phyloP scores from a whole-genome alignment of 1,140 invertebrate species.

The Trinorchestia longiramus region DNA sequence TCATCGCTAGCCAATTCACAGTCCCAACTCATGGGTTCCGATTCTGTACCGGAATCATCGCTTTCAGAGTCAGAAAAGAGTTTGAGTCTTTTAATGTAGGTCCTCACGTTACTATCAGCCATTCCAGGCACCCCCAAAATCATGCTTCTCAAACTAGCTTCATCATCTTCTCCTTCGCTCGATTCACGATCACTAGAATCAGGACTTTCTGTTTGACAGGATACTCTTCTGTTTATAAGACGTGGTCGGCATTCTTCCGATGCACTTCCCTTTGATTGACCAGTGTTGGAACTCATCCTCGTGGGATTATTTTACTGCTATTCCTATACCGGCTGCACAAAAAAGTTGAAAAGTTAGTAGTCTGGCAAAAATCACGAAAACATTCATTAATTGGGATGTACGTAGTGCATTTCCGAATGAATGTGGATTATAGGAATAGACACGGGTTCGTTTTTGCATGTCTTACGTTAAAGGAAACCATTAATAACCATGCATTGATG shows the following conservation, averaged over 20 bases:
- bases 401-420: neutral
- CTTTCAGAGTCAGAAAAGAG: neutral
- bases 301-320: neutral
- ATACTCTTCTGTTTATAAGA: neutral
- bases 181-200: neutral
- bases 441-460: too few relatives aligned
- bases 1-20: neutral
- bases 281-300: neutral
- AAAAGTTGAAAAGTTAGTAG: neutral
- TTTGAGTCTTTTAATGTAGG: neutral
- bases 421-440: neutral
- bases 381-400: neutral
- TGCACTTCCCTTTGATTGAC: neutral
- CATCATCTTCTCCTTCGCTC: neutral
- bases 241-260: neutral
- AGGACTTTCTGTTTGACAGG: neutral
- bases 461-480: too few relatives aligned
- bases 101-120: neutral
- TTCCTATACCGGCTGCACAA: neutral
- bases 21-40: neutral
- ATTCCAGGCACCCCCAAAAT: neutral
- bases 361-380: neutral
- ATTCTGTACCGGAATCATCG: neutral
- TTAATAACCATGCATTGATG: too few relatives aligned
- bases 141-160: neutral